phyloP scores from a whole-genome alignment of 2,797 vertebrate genomes.

The Platyrinchus mystaceus region DNA sequence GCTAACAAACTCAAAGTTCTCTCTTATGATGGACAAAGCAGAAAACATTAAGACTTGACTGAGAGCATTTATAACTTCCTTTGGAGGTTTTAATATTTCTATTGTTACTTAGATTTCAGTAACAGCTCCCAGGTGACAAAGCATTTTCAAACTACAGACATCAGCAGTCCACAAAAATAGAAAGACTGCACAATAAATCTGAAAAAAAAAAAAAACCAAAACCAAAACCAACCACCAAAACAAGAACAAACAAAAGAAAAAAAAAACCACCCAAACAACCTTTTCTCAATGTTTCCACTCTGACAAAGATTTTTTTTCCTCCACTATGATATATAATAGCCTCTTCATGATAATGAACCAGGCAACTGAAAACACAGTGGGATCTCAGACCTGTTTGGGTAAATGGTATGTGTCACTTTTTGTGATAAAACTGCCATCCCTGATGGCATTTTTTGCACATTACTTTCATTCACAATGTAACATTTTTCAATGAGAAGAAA shows the following conservation, averaged over 20 bases:
- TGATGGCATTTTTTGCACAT: background rate
- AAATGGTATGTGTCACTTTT: background rate
- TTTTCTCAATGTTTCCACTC: background rate
- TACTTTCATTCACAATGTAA: accelerated
- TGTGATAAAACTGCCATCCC: background rate
- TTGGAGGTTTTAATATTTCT: background rate
- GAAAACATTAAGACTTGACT: background rate
- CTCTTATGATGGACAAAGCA: background rate
- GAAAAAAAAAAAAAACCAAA: background rate
- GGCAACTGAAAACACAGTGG: background rate
- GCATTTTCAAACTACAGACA: background rate
- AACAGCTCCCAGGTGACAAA: background rate
- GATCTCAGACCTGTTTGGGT: background rate
- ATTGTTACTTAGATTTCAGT: background rate
- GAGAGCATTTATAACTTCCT: background rate
- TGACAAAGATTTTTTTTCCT: background rate
- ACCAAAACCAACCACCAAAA: background rate
- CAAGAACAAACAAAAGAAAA: too few species aligned
- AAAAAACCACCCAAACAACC: background rate
- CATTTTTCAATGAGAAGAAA: background rate
- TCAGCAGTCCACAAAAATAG: background rate
- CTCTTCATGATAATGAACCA: background rate
- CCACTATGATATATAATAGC: background rate
- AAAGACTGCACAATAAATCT: background rate
- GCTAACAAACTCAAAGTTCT: background rate